Evolutionary conservation across 2,888 invertebrate genomes (phyloP), one percentile per base, ranked within the genome.

Genomic region (Oscheius sp.): DNA sequence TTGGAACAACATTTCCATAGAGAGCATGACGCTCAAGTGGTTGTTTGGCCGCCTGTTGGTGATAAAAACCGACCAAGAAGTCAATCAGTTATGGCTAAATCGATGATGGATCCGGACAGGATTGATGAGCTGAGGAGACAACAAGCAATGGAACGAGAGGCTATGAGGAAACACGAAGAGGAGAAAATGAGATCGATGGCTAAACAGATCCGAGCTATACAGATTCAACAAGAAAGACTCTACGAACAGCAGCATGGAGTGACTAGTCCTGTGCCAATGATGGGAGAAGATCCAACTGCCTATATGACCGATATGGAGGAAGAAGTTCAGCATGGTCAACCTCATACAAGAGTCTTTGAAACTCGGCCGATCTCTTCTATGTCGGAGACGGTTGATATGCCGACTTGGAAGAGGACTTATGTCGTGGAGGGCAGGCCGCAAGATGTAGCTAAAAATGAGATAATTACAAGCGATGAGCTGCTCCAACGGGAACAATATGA

Each of bases 41-140:
- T 86, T n/a, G 79, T 86, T 25, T 86, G 84, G 86, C 84, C 84
- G 17, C 85, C 84, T n/a, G 53, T 61, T 0, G 69, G 70, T n/a
- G 74, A 75, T 10, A 73, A 76, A 17, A 73, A 81, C 25, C 63
- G 82, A 23, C 74, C 74, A 2, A 69, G 82, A 5, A 75, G 81
- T 0, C 74, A 74, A 8, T 84, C 82, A 8, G 83, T 80, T 23
- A 70, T 80, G 66, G 73, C 84, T 1, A 75, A 79, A 10, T 81
- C 74, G 63, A 74, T 83, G 48, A 66, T 72, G 27, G 85, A 85
- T 68, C 85, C 85, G 1, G 84, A 85, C 25, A 65, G 78, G 20
- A 77, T 82, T 29, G 77, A 76, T 15, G 84, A 84, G 65, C 84
- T 75, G 53, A 71, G 80, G 50, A 48, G 80, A 33, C 86, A 85